Conservation (phyloP, 2,797 vertebrate species). For the Myoxocephalus aenaeus region DNA sequence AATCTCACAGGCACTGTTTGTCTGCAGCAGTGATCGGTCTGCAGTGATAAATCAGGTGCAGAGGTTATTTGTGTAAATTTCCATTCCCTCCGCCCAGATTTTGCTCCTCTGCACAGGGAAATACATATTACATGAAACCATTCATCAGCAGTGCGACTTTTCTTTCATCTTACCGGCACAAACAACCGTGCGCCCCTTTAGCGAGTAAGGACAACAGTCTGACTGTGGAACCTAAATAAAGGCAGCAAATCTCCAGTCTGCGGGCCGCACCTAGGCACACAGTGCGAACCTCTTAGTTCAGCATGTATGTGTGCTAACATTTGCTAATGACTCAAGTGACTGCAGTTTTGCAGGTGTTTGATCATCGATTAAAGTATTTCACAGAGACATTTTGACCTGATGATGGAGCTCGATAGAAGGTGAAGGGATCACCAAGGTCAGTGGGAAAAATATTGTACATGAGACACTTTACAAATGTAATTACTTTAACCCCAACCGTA, state of each 20-base stretch:
- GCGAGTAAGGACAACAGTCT: background rate
- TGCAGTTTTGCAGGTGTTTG: too few relatives aligned
- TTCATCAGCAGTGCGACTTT: background rate
- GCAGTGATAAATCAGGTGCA: background rate
- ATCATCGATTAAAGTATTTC: too few relatives aligned
- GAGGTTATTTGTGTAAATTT: background rate
- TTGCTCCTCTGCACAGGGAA: constrained; percentile 1
- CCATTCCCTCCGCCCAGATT: background rate
- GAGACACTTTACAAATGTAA: background rate
- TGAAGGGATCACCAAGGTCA: too few relatives aligned
- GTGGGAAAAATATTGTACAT: background rate
- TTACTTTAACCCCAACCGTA: background rate
- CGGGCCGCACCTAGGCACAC: background rate
- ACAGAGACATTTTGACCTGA: too few relatives aligned
- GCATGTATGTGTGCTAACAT: background rate
- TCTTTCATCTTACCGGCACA: background rate
- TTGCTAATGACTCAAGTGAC: too few relatives aligned
- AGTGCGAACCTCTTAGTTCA: background rate
- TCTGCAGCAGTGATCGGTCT: background rate
- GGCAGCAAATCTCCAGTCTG: background rate
- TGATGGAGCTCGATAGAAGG: too few relatives aligned
- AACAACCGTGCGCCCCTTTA: background rate
- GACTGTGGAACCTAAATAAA: background rate
- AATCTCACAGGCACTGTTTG: background rate
- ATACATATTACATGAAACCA: background rate